phyloP scores from a whole-genome alignment of 2,797 vertebrate species.

The Sphenopsis melanotis region DNA sequence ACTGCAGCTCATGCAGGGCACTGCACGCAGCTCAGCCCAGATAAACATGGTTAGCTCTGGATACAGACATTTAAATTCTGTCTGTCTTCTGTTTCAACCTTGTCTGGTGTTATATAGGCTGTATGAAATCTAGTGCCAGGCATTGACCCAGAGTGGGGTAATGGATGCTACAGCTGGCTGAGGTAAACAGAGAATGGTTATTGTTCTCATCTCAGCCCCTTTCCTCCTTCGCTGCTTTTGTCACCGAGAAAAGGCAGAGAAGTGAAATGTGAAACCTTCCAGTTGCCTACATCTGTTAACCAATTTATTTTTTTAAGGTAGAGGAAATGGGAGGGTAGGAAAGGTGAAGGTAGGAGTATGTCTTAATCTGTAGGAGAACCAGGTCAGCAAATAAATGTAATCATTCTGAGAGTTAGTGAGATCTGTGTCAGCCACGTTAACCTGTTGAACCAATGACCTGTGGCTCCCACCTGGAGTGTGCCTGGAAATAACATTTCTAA shows the following conservation, averaged over 20 bases:
- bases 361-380: slow-evolving; percentile 1
- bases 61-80: neutral
- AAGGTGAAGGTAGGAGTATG: slow-evolving; percentile 29
- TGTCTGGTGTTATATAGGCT: neutral
- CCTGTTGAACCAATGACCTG: neutral
- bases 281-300: slow-evolving; percentile 19
- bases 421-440: slow-evolving; percentile 3
- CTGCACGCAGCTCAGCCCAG: neutral
- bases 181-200: neutral
- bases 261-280: slow-evolving; percentile 15
- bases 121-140: neutral
- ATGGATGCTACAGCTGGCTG: neutral
- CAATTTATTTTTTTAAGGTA: slow-evolving; percentile 21
- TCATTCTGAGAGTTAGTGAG: neutral
- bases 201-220: neutral
- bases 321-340: slow-evolving; percentile 26
- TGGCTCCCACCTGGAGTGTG: neutral
- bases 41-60: neutral
- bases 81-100: neutral
- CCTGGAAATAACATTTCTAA: neutral
- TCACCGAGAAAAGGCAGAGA: neutral
- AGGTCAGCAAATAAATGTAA: slow-evolving; percentile 46
- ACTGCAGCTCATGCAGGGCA: slow-evolving; percentile 10
- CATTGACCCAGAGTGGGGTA: neutral
- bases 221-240: neutral